These are phyloP conservation scores for Priocnemis perturbator DNA, from an alignment of 2,888 invertebrate species.

Conservation along the genomic window DNA sequence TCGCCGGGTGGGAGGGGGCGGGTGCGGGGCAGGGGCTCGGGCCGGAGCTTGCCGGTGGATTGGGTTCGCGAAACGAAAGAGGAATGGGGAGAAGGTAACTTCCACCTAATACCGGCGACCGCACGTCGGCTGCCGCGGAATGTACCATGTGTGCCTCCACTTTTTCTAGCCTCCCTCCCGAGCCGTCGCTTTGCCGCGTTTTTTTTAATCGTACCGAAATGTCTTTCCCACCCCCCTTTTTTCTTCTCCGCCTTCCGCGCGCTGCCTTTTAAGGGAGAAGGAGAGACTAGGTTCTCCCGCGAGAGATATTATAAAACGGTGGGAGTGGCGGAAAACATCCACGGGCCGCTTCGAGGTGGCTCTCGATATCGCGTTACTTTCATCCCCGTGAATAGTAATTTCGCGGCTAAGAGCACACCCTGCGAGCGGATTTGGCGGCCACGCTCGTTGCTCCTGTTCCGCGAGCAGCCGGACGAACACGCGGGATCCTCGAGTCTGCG, in stretches of 20 bases:
- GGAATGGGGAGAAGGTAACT: neutral
- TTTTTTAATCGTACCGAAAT: constrained; percentile 2
- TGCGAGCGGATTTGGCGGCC: too few species aligned
- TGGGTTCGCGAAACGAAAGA: constrained; percentile 1
- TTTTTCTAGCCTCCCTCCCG: constrained; percentile 37
- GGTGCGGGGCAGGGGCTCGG: constrained; percentile 18
- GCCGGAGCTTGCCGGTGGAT: constrained; percentile 28
- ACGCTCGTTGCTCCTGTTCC: too few species aligned
- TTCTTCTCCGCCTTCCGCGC: constrained; percentile 25
- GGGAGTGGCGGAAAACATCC: neutral
- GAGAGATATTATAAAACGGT: neutral
- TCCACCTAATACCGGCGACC: constrained; percentile 31
- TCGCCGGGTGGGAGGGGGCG: neutral
- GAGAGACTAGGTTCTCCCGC: neutral
- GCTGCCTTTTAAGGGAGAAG: constrained; percentile 17
- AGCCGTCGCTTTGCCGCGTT: neutral
- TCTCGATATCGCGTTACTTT: too few species aligned
- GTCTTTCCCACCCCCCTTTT: constrained; percentile 10
- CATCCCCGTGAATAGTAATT: too few species aligned
- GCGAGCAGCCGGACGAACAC: neutral
- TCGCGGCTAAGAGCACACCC: too few species aligned
- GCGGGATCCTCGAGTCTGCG: neutral
- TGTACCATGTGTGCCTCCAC: constrained; percentile 30
- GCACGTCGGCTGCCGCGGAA: constrained; percentile 22
- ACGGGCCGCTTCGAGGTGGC: too few species aligned